These are phyloP conservation scores for Menidia menidia DNA, from an alignment of 2,797 vertebrate genomes.

Conservation along the genomic window DNA sequence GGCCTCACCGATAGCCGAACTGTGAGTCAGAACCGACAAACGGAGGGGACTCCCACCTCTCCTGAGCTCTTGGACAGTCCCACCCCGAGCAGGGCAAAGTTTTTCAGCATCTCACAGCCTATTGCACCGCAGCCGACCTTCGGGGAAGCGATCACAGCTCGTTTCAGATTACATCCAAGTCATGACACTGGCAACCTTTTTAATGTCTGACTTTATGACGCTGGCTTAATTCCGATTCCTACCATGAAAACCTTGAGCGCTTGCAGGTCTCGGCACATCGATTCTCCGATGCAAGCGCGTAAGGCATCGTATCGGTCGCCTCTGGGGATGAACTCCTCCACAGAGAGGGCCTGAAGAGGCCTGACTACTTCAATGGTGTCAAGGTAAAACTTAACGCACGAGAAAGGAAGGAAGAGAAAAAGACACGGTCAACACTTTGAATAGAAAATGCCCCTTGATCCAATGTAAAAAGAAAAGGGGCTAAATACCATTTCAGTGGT, in stretches of 20 bases:
- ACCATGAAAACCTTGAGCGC: constrained; percentile 95
- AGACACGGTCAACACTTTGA: background rate
- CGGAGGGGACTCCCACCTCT: constrained; percentile 65
- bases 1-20: background rate
- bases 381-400: constrained; percentile 88
- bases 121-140: constrained; percentile 98
- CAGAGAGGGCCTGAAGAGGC: constrained; percentile 83
- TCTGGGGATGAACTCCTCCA: constrained; percentile 91
- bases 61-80: constrained; percentile 84
- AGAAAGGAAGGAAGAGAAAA: background rate
- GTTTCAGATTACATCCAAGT: background rate
- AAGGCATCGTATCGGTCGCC: constrained; percentile 95
- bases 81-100: constrained; percentile 95
- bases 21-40: background rate
- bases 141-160: background rate
- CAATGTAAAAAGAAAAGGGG: background rate
- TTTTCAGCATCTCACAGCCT: constrained; percentile 99
- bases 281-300: constrained; percentile 92
- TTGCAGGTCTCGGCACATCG: constrained; percentile 90
- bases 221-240: constrained; percentile 72
- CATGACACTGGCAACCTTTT: background rate
- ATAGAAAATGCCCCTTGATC: background rate
- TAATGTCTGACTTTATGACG: background rate
- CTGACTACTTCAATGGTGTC: constrained; percentile 89
- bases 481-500: background rate